phyloP scores from a whole-genome alignment of 2,113 vertebrate genomes.

The Platichthys stellatus region DNA sequence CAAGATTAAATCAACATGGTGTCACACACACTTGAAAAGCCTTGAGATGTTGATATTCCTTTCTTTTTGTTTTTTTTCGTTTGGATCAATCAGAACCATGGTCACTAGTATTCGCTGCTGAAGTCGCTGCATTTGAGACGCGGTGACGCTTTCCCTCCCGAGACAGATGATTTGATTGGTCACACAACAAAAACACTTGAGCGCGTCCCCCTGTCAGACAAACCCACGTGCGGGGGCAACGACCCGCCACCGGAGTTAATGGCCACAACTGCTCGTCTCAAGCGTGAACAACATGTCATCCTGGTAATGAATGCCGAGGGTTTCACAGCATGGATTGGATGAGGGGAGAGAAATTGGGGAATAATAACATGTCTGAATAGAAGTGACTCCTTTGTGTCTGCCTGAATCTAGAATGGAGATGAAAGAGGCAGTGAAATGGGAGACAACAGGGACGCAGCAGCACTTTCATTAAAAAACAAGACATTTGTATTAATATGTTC shows the following conservation, averaged over 20 bases:
- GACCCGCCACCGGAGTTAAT: constrained; percentile 69
- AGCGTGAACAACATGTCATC: constrained; percentile 76
- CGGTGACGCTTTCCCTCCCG: constrained; percentile 28
- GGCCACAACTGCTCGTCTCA: constrained; percentile 67
- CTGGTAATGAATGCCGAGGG: constrained; percentile 69
- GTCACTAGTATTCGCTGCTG: constrained; percentile 10
- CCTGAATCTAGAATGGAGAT: constrained; percentile 59
- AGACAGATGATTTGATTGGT: constrained; percentile 64
- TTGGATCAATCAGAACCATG: not conserved
- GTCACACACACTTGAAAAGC: constrained; percentile 1
- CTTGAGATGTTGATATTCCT: not conserved
- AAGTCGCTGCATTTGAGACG: constrained; percentile 20
- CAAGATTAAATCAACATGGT: constrained; percentile 13
- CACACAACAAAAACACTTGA: constrained; percentile 63
- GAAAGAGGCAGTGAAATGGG: constrained; percentile 29
- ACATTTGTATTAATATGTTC: constrained; percentile 6
- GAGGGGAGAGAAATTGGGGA: constrained; percentile 64
- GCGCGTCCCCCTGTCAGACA: constrained; percentile 55
- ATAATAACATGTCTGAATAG: constrained; percentile 63
- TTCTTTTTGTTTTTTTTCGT: not conserved
- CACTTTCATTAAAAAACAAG: constrained; percentile 27
- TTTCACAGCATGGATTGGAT: constrained; percentile 60
- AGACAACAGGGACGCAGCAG: constrained; percentile 1
- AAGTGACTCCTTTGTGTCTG: constrained; percentile 29
- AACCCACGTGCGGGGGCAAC: constrained; percentile 42